Base-by-base conservation (phyloP, 2,113 vertebrate genomes). In the Hemibagrus wyckioides region DNA sequence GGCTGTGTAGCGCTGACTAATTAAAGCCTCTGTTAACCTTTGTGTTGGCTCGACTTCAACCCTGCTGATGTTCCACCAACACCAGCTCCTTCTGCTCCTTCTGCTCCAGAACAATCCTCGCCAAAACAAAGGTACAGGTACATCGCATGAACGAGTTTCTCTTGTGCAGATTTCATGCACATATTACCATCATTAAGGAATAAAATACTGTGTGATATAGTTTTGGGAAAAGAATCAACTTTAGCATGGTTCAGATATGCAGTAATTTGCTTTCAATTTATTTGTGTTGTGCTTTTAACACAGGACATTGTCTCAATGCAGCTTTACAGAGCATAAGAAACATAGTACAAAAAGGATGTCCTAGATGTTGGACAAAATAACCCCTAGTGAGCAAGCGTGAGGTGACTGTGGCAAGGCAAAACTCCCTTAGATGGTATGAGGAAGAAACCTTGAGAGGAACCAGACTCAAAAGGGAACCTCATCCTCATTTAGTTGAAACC, bases 11-110 rank as follows among this genome's bases (percentile, higher is more conserved):
- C 84, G n/a, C 80, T 48, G 83, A 86, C 67, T 90, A 76, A 87
- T 90, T 87, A 90, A 77, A 87, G 67, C 52, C 87, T 52, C 25
- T 87, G 87, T 88, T 88, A 87, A 87, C 85, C 71, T 88, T 87
- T 85, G 77, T 88, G 82, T 39, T 86, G 89, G 85, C 87, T 82
- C 85, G 33, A 28, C 65, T 56, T 88, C 75, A 23, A 59, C 33
- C 73, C 77, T 52, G 50, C 80, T 89, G 63, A 85, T 82, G 87
- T 79, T 84, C 76, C 57, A 83, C 36, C 69, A 63, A 85, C 73
- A 61, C 36, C 33, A 67, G 69, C 69, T 83, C 79, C 67, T 33
- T 86, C 50, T 52, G 84, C 71, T 61, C 33, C 36, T n/a, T 86
- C 50, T 52, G 84, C 71, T 61, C 33, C 36, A 19, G 23, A 57